Conservation (phyloP, 2,797 vertebrate species). For the Sebastes minor region DNA sequence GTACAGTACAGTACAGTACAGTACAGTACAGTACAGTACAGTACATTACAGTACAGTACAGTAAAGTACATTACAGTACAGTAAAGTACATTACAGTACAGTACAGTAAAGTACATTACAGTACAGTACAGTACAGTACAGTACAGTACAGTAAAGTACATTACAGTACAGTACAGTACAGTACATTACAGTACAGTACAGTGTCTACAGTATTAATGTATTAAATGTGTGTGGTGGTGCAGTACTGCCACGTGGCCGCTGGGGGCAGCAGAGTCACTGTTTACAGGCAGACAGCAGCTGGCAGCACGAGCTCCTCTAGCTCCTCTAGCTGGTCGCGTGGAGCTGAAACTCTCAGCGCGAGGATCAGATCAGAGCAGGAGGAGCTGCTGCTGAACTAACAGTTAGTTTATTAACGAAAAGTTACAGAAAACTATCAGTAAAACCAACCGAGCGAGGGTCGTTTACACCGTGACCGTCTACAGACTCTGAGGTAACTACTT, state of each 20-base stretch:
- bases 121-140: too few species aligned
- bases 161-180: too few species aligned
- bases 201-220: too few species aligned
- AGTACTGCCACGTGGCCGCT: neutral
- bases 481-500: neutral
- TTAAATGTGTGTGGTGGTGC: neutral
- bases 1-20: too few species aligned
- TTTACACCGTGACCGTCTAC: slow-evolving; percentile 6
- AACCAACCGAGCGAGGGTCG: neutral
- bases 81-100: too few species aligned
- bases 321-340: slow-evolving; percentile 56
- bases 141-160: too few species aligned
- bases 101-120: too few species aligned
- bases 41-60: too few species aligned
- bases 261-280: slow-evolving; percentile 70
- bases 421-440: slow-evolving; percentile 32
- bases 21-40: too few species aligned
- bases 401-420: slow-evolving; percentile 32
- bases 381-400: neutral
- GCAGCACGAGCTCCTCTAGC: slow-evolving; percentile 46
- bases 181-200: too few species aligned
- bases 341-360: slow-evolving; percentile 17
- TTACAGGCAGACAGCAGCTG: slow-evolving; percentile 67
- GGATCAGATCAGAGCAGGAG: too few species aligned
- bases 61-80: too few species aligned